Evolutionary conservation across 1,140 invertebrate species (phyloP).

Genomic region (Pseudomyrmex sp.): DNA sequence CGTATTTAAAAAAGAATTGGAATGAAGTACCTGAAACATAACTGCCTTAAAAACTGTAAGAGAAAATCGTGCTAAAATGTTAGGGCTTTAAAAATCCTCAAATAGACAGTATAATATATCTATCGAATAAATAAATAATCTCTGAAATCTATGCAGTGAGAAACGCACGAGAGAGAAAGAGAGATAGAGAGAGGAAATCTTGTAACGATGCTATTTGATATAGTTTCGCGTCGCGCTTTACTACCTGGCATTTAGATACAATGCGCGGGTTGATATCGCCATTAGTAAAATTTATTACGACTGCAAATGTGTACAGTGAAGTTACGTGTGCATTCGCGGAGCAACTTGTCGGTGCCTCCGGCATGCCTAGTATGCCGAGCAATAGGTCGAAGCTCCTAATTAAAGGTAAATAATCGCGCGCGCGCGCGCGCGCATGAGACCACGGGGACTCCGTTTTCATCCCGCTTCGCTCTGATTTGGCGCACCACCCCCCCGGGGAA

Average conservation of each 20-base stretch:
- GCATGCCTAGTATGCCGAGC: slow-evolving; percentile 52
- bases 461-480: slow-evolving; percentile 40
- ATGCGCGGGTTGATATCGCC: not conserved
- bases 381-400: slow-evolving; percentile 76
- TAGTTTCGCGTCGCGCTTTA: slow-evolving; percentile 10
- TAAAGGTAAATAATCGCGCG: slow-evolving; percentile 77
- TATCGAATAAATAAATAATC: too few species aligned
- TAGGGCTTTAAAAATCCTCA: too few species aligned
- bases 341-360: slow-evolving; percentile 54
- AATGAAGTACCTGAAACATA: too few species aligned
- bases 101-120: too few species aligned
- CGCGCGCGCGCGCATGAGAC: slow-evolving; percentile 56
- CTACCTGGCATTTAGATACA: not conserved
- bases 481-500: slow-evolving; percentile 27
- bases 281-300: slow-evolving; percentile 26
- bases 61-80: too few species aligned
- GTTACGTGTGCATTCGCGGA: slow-evolving; percentile 16
- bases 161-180: not conserved
- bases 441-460: slow-evolving; percentile 60
- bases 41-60: too few species aligned
- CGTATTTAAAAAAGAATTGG: too few species aligned
- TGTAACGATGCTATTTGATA: not conserved
- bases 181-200: not conserved
- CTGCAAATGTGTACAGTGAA: slow-evolving; percentile 27
- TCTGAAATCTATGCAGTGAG: not conserved